These are phyloP conservation scores for Papilio polytes DNA, from an alignment of 1,140 invertebrate species.

Conservation along the genomic window DNA sequence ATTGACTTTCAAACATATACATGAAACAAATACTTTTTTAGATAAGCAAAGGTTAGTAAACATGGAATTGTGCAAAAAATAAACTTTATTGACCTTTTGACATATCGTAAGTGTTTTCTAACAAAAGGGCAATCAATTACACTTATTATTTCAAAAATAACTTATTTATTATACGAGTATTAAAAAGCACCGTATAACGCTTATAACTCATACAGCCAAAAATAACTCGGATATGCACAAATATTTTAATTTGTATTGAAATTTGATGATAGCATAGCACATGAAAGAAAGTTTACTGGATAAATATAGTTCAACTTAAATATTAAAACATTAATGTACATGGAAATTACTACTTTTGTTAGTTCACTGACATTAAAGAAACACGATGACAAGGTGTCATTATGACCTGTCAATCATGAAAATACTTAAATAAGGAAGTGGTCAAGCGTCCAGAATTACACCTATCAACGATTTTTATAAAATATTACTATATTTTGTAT, in stretches of 20 bases:
- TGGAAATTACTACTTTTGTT: neutral
- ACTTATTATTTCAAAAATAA: neutral
- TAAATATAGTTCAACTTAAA: neutral
- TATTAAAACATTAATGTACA: neutral
- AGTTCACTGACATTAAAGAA: constrained; percentile 8
- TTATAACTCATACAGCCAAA: neutral
- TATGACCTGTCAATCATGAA: constrained; percentile 11
- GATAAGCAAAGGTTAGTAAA: neutral
- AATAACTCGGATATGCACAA: neutral
- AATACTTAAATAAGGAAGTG: constrained; percentile 16
- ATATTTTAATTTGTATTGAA: neutral
- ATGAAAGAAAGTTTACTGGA: neutral
- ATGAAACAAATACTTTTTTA: too few species aligned
- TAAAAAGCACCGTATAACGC: neutral
- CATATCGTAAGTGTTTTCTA: neutral
- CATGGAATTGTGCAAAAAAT: neutral
- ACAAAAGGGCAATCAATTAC: neutral
- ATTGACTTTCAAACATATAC: too few species aligned
- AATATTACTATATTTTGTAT: too few species aligned
- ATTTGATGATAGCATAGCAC: neutral
- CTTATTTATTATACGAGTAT: too few species aligned
- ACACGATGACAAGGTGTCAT: constrained; percentile 22
- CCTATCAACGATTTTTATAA: neutral
- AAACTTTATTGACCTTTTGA: neutral
- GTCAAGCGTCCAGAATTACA: neutral